Evolutionary conservation across 2,888 invertebrate genomes (phyloP).

Genomic region (Galeopsomyia nigrocyanea): DNA sequence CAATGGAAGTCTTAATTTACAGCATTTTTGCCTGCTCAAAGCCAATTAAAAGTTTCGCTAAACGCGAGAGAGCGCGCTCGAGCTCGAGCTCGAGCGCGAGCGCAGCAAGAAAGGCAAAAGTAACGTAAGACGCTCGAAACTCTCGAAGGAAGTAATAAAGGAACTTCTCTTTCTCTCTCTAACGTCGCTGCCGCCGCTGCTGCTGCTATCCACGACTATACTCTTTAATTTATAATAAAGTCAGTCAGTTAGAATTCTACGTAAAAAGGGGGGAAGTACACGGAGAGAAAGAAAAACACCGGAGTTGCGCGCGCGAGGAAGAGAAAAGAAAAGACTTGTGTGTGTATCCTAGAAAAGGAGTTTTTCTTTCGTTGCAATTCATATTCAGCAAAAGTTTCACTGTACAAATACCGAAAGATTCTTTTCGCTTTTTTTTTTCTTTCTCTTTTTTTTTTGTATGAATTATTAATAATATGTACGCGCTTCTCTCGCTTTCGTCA

Average conservation of each 20-base stretch:
- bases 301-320: background rate
- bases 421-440: background rate
- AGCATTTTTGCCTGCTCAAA: conserved; percentile 46
- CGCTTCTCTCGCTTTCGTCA: too few species aligned
- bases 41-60: conserved; percentile 48
- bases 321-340: background rate
- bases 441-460: background rate
- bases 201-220: background rate
- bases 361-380: conserved; percentile 18
- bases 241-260: conserved; percentile 39
- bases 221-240: conserved; percentile 49
- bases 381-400: conserved; percentile 20
- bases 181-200: background rate
- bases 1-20: conserved; percentile 47
- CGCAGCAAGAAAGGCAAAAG: conserved; percentile 41
- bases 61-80: conserved; percentile 21
- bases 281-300: too few species aligned
- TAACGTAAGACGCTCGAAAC: conserved; percentile 42
- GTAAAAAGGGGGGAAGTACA: conserved; percentile 16
- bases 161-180: conserved; percentile 33
- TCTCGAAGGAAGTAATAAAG: conserved; percentile 43
- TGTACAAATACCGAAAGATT: background rate
- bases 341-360: conserved; percentile 14
- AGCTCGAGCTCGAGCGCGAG: background rate
- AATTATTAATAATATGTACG: too few species aligned